phyloP scores from a whole-genome alignment of 1,140 invertebrate species.

The Trypoxylus dichotomus region DNA sequence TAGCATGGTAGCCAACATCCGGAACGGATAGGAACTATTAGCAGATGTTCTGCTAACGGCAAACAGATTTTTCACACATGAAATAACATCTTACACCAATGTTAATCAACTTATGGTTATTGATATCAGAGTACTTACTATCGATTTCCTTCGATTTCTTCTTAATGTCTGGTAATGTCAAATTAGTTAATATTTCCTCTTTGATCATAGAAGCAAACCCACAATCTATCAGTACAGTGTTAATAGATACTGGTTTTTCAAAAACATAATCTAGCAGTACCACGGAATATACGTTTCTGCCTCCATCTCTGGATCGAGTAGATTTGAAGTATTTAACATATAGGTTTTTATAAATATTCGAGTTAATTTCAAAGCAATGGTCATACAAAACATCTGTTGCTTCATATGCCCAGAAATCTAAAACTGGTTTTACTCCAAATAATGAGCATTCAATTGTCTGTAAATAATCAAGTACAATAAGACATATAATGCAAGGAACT shows the following conservation, averaged over 20 bases:
- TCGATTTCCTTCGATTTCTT: constrained; percentile 24
- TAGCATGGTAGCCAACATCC: no score
- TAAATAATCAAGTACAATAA: background rate
- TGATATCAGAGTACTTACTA: constrained; percentile 28
- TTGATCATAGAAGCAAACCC: constrained; percentile 37
- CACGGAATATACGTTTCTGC: constrained; percentile 37
- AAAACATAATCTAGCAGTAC: constrained; percentile 40
- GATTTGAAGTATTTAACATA: constrained; percentile 27
- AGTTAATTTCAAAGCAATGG: constrained; percentile 37
- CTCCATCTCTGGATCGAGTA: background rate
- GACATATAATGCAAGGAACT: background rate
- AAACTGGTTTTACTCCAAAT: constrained; percentile 38
- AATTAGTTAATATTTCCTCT: background rate
- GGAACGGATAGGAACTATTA: no score
- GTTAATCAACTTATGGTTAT: constrained; percentile 11
- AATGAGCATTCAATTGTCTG: constrained; percentile 43
- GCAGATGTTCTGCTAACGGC: background rate
- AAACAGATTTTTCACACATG: background rate
- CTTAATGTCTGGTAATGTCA: background rate
- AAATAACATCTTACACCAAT: background rate
- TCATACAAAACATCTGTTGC: constrained; percentile 44
- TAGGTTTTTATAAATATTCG: constrained; percentile 39
- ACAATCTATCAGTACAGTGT: constrained; percentile 44
- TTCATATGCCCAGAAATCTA: constrained; percentile 39
- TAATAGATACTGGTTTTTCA: constrained; percentile 38